Base-by-base conservation (phyloP, 2,797 vertebrate genomes). In the Hypotaenidia okinawae region DNA sequence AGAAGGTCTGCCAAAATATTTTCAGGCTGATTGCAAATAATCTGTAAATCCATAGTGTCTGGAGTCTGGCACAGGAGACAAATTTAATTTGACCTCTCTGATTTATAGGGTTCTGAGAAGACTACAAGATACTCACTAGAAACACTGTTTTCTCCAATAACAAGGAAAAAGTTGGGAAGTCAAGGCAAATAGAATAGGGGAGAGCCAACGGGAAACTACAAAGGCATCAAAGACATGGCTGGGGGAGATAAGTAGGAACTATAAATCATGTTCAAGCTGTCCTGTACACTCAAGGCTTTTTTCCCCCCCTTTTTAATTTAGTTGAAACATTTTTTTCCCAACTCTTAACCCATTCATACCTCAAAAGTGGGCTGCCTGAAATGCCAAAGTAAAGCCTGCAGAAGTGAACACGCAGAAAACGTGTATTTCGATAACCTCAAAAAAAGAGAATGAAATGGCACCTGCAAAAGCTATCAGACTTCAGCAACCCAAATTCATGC, bases 1-100 rank as follows among this genome's bases (percentile, higher is more conserved):
- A 17, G 32, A 30, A 55, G 12, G 30, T 73, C 51, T 73, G 41
- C 66, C 88, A 94, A 94, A 94, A 86, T 78, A 75, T 62, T 66
- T 95, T 79, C 74, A 81, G 76, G 47, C 25, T 4, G 0, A 78
- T 7, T 75, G 37, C 70, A 91, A 95, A 93, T 28, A 78, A 93
- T 66, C 55, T 69, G 23, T 6, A 91, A 88, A 33, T 18, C 77
- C 21, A 47, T 51, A 75, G 14, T 51, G 19, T 49, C 82, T 52
- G 28, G 27, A 90, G 41, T 23, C 67, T 69, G 47, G 51, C 41
- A 87, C 5, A 74, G n/a, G n/a, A 90, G 62, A 86, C 43, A 81
- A 77, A 69, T 86, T 84, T 55, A 51, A 86, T 47, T 85, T 78
- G 61, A 84, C 90, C 68, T 64, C 22, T 15, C 22, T 84, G 66